Evolutionary conservation across 2,113 vertebrate species (phyloP), one percentile per base, ranked within the genome.

Genomic region (Pedionomus torquatus): DNA sequence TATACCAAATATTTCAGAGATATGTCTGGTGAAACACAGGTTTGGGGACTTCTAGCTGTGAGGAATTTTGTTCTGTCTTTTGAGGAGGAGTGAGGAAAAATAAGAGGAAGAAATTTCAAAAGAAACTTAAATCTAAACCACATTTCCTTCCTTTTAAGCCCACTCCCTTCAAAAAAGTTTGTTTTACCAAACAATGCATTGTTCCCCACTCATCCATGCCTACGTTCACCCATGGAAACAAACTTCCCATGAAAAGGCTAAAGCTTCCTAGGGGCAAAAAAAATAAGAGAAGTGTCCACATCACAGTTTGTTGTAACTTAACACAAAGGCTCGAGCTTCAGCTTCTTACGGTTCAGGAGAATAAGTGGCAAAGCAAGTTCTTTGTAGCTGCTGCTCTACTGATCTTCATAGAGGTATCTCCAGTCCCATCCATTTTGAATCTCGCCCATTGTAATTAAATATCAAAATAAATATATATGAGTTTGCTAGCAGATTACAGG

Each of bases 91-190:
- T 63, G 26, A 87, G 49, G 65, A 83, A 79, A 63, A 82, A 87
- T 24, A 77, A 77, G 79, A 82, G 70, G 91, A 93, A 89, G 79
- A 93, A 52, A 90, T 85, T 89, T 93, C 58, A 69, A 93, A 97
- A 82, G 76, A 13, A 92, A 90, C 57, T 91, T 64, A 87, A 90
- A 83, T 63, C 82, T 86, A 91, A 90, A 68, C 82, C 76, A 61
- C 57, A 39, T 88, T 97, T 97, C 94, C 95, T 93, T 95, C 91
- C 93, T 91, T 76, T 74, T 57, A 96, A 96, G 65, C 94, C 83
- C 92, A 87, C 87, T 95, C 94, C 91, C 83, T 91, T 76, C 7
- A 79, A 92, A 95, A 94, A 94, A 46, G 43, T 17, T 69, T 31
- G 5, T 78, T 92, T 94, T 88, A 93, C 90, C 88, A 93, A 96